These are phyloP conservation scores for Notamacropus eugenii DNA, from an alignment of 2,797 vertebrate genomes.

Conservation along the genomic window DNA sequence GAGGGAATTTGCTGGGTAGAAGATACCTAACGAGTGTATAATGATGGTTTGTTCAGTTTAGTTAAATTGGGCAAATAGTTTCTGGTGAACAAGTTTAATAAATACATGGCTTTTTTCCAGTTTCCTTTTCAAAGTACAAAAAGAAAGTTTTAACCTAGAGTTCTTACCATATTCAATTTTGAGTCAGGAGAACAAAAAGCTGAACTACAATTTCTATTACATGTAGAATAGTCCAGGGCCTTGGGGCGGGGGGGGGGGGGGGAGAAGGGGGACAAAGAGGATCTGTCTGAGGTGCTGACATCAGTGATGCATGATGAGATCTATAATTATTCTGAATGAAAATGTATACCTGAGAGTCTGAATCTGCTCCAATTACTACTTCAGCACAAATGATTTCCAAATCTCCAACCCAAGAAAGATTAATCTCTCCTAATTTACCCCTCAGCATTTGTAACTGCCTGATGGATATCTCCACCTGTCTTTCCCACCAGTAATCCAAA, in stretches of 20 bases:
- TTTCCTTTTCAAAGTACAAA: slow-evolving; percentile 13
- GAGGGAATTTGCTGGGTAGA: neutral
- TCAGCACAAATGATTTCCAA: neutral
- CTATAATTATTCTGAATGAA: neutral
- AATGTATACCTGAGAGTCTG: slow-evolving; percentile 1
- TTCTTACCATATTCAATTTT: neutral
- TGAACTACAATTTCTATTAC: slow-evolving; percentile 22
- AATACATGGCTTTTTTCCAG: neutral
- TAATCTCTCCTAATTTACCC: neutral
- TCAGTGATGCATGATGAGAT: neutral
- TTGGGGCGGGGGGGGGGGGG: too few species aligned
- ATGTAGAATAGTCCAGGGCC: neutral
- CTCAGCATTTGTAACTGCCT: neutral
- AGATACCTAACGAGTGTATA: neutral
- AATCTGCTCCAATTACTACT: neutral
- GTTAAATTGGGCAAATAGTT: neutral
- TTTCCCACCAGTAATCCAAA: neutral
- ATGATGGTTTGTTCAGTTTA: neutral
- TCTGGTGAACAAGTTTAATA: neutral
- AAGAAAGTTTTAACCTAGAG: neutral
- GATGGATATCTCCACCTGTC: neutral
- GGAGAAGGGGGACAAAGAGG: neutral
- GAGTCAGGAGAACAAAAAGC: neutral
- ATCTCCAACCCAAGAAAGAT: neutral
- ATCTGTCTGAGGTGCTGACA: neutral